phyloP scores from a whole-genome alignment of 2,797 vertebrate species.

The Pterois miles region DNA sequence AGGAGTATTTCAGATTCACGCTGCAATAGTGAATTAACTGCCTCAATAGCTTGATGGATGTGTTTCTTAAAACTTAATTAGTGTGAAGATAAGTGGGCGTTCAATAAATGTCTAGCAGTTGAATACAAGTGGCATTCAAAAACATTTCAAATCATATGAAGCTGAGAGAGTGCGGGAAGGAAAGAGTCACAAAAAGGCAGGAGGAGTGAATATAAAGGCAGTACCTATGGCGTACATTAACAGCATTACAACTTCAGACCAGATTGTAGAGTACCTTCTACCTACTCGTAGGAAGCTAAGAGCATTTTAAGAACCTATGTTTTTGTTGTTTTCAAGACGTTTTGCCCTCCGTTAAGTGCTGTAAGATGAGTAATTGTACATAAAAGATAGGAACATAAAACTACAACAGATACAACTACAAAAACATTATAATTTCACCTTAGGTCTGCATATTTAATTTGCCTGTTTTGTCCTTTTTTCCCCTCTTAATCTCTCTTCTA shows the following conservation, averaged over 20 bases:
- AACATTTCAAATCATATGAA: conserved; percentile 75
- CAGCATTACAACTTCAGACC: neutral
- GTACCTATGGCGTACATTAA: neutral
- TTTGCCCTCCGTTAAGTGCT: too few species aligned
- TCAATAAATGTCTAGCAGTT: conserved; percentile 83
- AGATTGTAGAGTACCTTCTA: neutral
- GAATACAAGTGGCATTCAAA: conserved; percentile 78
- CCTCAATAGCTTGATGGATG: conserved; percentile 84
- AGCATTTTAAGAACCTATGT: neutral
- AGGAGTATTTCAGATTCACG: conserved; percentile 68
- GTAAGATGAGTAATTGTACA: neutral
- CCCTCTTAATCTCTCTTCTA: neutral
- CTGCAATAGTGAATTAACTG: conserved; percentile 78
- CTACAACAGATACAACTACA: neutral
- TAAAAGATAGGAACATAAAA: neutral
- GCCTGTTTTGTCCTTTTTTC: neutral
- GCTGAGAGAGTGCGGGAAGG: conserved; percentile 26
- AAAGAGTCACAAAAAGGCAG: conserved; percentile 12
- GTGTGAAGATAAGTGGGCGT: conserved; percentile 84
- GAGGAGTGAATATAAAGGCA: conserved; percentile 21
- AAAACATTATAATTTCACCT: neutral
- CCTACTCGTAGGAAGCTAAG: neutral
- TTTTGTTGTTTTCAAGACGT: neutral
- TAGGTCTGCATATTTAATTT: neutral
- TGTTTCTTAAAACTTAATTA: conserved; percentile 87